These are phyloP conservation scores for Odontomachus brunneus DNA, from an alignment of 1,140 invertebrate species.

Conservation along the genomic window DNA sequence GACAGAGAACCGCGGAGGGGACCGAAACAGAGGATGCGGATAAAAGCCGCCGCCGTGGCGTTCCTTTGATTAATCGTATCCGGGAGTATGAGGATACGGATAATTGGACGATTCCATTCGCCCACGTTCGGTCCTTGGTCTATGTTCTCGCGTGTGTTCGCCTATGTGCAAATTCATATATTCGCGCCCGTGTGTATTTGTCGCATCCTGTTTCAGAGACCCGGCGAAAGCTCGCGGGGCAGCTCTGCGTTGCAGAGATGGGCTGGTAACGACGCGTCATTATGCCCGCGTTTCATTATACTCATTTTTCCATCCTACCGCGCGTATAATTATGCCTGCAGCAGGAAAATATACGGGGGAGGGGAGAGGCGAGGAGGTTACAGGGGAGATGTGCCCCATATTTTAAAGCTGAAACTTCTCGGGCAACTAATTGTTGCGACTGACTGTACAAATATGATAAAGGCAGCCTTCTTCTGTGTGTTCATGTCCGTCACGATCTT, in stretches of 20 bases:
- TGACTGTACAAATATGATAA: too few relatives aligned
- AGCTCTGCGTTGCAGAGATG: slow-evolving; percentile 12
- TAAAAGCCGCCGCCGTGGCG: slow-evolving; percentile 53
- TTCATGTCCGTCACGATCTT: too few relatives aligned
- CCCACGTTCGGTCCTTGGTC: slow-evolving; percentile 47
- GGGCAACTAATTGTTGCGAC: too few relatives aligned
- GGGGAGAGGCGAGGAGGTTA: not conserved
- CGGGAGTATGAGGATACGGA: slow-evolving; percentile 55
- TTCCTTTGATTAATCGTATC: slow-evolving; percentile 75
- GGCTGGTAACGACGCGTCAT: slow-evolving; percentile 19
- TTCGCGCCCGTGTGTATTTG: slow-evolving; percentile 30
- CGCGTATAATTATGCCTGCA: slow-evolving; percentile 41
- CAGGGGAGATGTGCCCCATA: too few relatives aligned
- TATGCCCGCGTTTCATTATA: slow-evolving; percentile 32
- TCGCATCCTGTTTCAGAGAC: slow-evolving; percentile 15
- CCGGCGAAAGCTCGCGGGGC: not conserved
- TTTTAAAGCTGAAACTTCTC: too few relatives aligned
- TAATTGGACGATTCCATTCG: slow-evolving; percentile 73
- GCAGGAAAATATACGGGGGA: slow-evolving; percentile 10
- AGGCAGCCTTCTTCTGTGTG: too few relatives aligned
- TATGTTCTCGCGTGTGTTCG: slow-evolving; percentile 35
- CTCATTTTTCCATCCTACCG: not conserved
- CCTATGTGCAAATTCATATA: slow-evolving; percentile 55
- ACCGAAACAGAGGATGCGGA: slow-evolving; percentile 65
- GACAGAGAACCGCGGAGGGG: slow-evolving; percentile 15